Conservation (phyloP, 35 echinoderm and acorn worm species). For the Acanthaster planci region DNA sequence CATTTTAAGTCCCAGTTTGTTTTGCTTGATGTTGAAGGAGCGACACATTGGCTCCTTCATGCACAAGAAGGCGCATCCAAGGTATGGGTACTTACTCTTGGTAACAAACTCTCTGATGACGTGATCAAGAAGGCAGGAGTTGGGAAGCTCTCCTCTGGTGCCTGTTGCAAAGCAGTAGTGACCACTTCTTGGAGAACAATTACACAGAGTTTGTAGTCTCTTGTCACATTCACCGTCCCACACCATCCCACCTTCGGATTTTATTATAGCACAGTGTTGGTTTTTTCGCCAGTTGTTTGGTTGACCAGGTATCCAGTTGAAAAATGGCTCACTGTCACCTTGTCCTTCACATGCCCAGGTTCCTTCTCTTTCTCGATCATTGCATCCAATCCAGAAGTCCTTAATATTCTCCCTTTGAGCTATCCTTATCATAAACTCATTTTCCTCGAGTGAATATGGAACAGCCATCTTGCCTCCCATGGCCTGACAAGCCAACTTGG, state of each 20-base stretch:
- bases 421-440: neutral
- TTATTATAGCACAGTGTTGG: neutral
- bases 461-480: conserved; percentile 1
- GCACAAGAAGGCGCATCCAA: neutral
- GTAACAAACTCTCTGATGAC: neutral
- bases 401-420: neutral
- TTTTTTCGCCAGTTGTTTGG: neutral
- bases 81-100: too few relatives aligned
- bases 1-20: neutral
- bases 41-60: neutral
- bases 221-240: neutral
- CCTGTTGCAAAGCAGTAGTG: neutral
- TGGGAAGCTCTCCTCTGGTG: neutral
- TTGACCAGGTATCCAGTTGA: neutral
- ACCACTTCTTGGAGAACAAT: neutral
- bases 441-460: neutral
- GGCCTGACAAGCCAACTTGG: neutral
- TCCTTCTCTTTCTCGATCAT: neutral
- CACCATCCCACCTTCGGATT: too few relatives aligned
- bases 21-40: conserved; percentile 19
- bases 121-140: conserved; percentile 8
- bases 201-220: neutral
- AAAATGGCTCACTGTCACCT: neutral
- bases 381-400: neutral
- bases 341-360: neutral